Base-by-base conservation (phyloP, 2,888 invertebrate species). In the Phyto melanocephala region DNA sequence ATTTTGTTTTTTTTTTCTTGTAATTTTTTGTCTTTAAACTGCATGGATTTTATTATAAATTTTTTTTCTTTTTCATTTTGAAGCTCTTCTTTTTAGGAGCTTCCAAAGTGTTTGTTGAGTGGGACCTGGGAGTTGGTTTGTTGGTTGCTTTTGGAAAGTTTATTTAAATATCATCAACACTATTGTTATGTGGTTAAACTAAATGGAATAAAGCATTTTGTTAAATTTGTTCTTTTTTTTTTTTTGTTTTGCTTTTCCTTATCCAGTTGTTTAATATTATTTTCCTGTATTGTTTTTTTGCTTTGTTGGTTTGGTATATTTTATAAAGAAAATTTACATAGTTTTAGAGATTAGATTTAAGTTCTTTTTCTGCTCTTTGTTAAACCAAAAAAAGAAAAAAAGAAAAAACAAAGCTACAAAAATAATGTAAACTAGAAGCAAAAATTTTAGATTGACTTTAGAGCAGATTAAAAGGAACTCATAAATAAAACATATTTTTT, bases 91-190 rank as follows among this genome's bases (percentile, higher is more conserved):
- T 72, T 17, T 33, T 8, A n/a, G 17, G 71, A 22, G 13, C 35
- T 60, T 11, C 13, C 54, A 54, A 37, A 63, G 50, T 58, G 15
- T 42, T 47, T 10, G 10, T n/a, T 4, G n/a, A 24, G 22, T 11
- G 10, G 17, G 42, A 56, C 37, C 17, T 47, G 67, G 50, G 67
- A 60, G 70, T 56, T 78, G 42, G 33, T 42, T 40, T n/a, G 62
- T 11, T 47, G 47, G 35, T 60, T 47, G 56, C 65, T 79, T 72
- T 71, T 35, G 3, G 15, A 50, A 70, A 82, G 75, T 82, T 75
- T 82, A 75, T 82, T 82, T 82, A 76, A 79, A 82, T 82, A 82
- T 79, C 75, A 79, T 82, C 82, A 82, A 82, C 82, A 79, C 82
- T 79, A 82, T 82, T 82, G 82, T 82, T 82, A 79, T 82, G 82